Percentiles rank a stretch among this genome's conserved stretches.
Conservation (phyloP, 2,888 invertebrate genomes). For the Philonicus albiceps region DNA sequence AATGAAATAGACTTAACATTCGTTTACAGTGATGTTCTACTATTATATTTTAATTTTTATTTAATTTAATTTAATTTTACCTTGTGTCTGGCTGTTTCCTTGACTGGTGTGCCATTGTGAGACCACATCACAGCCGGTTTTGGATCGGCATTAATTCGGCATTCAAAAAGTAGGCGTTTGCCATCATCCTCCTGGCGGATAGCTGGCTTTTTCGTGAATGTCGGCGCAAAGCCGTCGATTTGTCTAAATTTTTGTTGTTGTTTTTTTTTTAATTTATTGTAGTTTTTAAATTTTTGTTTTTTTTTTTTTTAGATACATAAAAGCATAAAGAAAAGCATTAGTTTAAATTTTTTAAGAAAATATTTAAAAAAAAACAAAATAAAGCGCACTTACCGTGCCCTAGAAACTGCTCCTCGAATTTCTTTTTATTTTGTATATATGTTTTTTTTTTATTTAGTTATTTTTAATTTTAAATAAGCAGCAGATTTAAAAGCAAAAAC, state of each 20-base stretch:
- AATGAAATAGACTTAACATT: background rate
- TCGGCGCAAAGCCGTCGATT: slow-evolving; percentile 97
- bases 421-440: background rate
- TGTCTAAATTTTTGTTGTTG: slow-evolving; percentile 70
- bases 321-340: background rate
- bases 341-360: background rate
- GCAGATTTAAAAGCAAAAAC: slow-evolving; percentile 10
- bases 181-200: slow-evolving; percentile 98
- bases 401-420: background rate
- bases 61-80: slow-evolving; percentile 63
- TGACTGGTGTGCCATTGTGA: slow-evolving; percentile 84
- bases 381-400: slow-evolving; percentile 14
- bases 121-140: slow-evolving; percentile 89
- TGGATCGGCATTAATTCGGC: slow-evolving; percentile 93
- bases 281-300: background rate
- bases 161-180: slow-evolving; percentile 91
- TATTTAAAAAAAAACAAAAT: background rate
- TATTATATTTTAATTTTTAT: background rate
- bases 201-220: slow-evolving; percentile 96
- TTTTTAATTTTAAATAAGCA: slow-evolving; percentile 14
- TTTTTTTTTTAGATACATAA: background rate
- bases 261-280: background rate
- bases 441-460: background rate
- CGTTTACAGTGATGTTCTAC: background rate
- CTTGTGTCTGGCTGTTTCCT: slow-evolving; percentile 85